These are phyloP conservation scores for Beaufortia kweichowensis DNA, from an alignment of 2,113 vertebrate species.

Conservation along the genomic window DNA sequence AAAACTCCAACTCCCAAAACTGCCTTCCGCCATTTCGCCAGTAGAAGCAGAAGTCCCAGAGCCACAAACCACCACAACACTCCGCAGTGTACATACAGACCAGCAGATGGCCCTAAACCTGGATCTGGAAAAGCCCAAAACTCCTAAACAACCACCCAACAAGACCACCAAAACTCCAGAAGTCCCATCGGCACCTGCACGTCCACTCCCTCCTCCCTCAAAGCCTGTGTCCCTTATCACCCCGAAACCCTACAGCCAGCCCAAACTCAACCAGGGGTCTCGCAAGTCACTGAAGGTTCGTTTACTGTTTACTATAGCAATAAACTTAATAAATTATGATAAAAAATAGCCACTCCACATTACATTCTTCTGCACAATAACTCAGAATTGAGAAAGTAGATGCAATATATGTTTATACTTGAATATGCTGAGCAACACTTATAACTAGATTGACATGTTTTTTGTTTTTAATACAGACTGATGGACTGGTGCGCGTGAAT, in stretches of 20 bases:
- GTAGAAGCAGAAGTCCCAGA: constrained; percentile 49
- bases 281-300: constrained; percentile 82
- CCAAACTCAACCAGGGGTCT: constrained; percentile 78
- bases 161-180: constrained; percentile 54
- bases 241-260: constrained; percentile 91
- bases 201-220: constrained; percentile 64
- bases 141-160: constrained; percentile 63
- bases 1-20: constrained; percentile 87
- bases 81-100: constrained; percentile 59
- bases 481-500: constrained; percentile 84
- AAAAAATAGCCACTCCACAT: too few species aligned
- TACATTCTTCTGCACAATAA: too few species aligned
- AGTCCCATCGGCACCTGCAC: constrained; percentile 57
- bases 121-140: constrained; percentile 42
- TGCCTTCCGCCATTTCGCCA: constrained; percentile 58
- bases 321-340: too few species aligned
- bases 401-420: too few species aligned
- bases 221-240: constrained; percentile 90
- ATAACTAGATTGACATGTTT: neutral
- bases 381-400: neutral
- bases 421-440: neutral
- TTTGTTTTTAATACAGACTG: constrained; percentile 73
- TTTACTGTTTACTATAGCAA: too few species aligned
- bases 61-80: constrained; percentile 60
- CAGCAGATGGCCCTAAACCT: constrained; percentile 59